These are phyloP conservation scores for Oscheius onirici DNA, from an alignment of 2,888 invertebrate species.

Conservation along the genomic window DNA sequence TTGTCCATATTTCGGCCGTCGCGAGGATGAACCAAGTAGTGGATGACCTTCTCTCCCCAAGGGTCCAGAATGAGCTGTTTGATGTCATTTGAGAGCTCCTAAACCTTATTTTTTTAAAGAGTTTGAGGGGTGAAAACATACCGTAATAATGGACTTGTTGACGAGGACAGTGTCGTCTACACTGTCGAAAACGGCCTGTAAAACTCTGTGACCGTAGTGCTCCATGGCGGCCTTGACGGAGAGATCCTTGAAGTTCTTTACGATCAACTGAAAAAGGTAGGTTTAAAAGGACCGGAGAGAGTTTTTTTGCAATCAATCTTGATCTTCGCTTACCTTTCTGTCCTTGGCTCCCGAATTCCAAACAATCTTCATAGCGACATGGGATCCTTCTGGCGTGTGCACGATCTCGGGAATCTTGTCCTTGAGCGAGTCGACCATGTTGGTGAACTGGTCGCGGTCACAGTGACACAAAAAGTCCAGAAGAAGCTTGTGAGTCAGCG, in stretches of 20 bases:
- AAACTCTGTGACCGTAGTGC: constrained; percentile 82
- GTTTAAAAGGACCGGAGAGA: too few relatives aligned
- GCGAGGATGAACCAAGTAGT: constrained; percentile 87
- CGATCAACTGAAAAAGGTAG: constrained; percentile 72
- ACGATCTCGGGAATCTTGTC: constrained; percentile 77
- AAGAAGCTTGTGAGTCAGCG: constrained; percentile 84
- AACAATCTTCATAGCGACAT: constrained; percentile 84
- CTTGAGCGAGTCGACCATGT: constrained; percentile 81
- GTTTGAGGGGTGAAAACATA: too few relatives aligned
- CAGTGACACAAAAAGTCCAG: constrained; percentile 84
- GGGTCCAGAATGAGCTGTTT: constrained; percentile 77
- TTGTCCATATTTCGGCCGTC: constrained; percentile 86
- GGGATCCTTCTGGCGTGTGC: constrained; percentile 79
- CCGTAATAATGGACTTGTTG: constrained; percentile 79
- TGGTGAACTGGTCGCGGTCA: constrained; percentile 75
- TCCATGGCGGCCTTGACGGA: constrained; percentile 83
- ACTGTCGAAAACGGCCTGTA: constrained; percentile 85
- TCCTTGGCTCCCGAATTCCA: constrained; percentile 81
- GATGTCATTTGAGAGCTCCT: constrained; percentile 67
- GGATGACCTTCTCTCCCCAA: constrained; percentile 83
- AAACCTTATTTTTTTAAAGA: constrained; percentile 7
- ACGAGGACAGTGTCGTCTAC: constrained; percentile 92
- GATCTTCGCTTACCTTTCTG: constrained; percentile 56
- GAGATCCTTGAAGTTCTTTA: constrained; percentile 88
- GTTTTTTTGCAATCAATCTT: background rate